phyloP scores from a whole-genome alignment of 2,113 vertebrate species.

The Orthonyx spaldingii region DNA sequence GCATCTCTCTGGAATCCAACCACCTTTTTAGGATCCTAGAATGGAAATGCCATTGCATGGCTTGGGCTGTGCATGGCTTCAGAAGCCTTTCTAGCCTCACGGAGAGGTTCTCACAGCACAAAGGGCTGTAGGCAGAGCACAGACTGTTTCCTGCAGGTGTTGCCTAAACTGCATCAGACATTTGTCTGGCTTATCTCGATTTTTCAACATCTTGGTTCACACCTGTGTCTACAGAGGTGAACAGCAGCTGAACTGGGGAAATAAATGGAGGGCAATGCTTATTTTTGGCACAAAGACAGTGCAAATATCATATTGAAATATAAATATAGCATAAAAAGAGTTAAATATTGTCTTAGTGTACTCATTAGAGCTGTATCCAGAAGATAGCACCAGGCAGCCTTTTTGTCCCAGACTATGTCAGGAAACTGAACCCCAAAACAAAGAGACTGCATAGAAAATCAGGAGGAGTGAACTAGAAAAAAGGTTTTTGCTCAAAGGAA shows the following conservation, averaged over 20 bases:
- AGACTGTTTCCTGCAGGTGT: neutral
- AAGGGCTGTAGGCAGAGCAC: neutral
- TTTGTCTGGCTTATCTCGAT: neutral
- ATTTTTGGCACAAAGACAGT: neutral
- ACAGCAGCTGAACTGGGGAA: neutral
- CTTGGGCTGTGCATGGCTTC: neutral
- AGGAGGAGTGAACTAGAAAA: neutral
- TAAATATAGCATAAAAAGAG: neutral
- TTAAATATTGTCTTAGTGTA: neutral
- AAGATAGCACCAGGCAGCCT: neutral
- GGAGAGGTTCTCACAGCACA: neutral
- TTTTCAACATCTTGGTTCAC: neutral
- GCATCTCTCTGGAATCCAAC: neutral
- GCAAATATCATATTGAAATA: neutral
- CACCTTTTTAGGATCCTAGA: neutral
- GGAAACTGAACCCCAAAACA: neutral
- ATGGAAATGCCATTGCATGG: neutral
- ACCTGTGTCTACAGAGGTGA: neutral
- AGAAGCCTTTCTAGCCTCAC: neutral
- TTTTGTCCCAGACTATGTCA: neutral
- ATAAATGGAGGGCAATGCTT: neutral
- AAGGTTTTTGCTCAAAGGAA: neutral
- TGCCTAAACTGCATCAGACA: neutral
- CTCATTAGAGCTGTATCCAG: neutral
- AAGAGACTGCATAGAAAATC: neutral